These are phyloP conservation scores for Phymanthus crucifer DNA, from an alignment of 92 coral and sea anemone genomes.

Conservation along the genomic window DNA sequence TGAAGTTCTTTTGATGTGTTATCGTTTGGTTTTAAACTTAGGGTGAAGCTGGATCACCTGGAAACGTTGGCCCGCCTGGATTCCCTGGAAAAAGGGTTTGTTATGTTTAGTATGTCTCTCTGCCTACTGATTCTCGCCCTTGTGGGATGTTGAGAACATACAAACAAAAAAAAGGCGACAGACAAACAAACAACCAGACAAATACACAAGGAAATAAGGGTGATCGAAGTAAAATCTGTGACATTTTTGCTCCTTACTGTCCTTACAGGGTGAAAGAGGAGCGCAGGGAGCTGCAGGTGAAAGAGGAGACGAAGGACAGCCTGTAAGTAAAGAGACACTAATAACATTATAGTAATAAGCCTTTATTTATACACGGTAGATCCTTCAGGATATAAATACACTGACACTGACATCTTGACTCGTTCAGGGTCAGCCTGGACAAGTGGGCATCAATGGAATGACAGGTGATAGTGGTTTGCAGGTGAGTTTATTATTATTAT, in stretches of 20 bases:
- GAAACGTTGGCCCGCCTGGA: constrained; percentile 39
- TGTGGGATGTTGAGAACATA: neutral
- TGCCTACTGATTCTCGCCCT: neutral
- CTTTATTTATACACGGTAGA: too few relatives aligned
- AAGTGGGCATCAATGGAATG: constrained; percentile 43
- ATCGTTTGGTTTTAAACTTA: neutral
- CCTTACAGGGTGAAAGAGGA: constrained; percentile 45
- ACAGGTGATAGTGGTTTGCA: constrained; percentile 51
- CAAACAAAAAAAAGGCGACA: too few relatives aligned
- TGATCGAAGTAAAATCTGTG: too few relatives aligned
- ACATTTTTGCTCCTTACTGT: neutral
- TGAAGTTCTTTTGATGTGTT: neutral
- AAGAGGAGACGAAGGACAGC: constrained; percentile 44
- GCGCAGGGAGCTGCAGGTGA: constrained; percentile 39
- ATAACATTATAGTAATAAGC: neutral
- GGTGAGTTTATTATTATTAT: constrained; percentile 39
- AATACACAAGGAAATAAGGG: too few relatives aligned
- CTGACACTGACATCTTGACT: too few relatives aligned
- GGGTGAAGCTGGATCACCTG: constrained; percentile 51
- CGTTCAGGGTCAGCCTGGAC: constrained; percentile 52
- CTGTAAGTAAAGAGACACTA: constrained; percentile 34
- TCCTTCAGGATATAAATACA: too few relatives aligned
- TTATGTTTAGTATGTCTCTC: neutral
- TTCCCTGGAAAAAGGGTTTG: constrained; percentile 51
- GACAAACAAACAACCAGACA: too few relatives aligned